Conservation (phyloP, 1,140 invertebrate genomes). For the Rhizoglyphus robini region DNA sequence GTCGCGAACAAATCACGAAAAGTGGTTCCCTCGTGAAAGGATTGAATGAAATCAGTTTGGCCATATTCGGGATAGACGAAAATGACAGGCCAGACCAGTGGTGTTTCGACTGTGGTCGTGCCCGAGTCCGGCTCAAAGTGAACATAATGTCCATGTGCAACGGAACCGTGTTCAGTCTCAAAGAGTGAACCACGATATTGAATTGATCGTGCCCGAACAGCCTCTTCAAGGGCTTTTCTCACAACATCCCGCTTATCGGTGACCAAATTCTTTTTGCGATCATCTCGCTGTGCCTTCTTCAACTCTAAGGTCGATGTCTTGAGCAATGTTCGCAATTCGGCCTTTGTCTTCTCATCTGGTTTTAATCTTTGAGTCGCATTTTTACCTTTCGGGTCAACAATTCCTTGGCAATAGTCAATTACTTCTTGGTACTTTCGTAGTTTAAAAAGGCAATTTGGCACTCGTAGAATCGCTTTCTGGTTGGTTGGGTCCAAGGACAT, state of each 20-base stretch:
- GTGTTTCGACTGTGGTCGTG: conserved; percentile 28
- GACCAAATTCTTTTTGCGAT: conserved; percentile 42
- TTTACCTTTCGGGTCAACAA: background rate
- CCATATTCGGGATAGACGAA: conserved; percentile 67
- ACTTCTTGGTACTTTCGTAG: conserved; percentile 55
- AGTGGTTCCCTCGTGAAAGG: conserved; percentile 54
- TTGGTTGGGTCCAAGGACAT: conserved; percentile 61
- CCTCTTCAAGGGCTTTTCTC: conserved; percentile 34
- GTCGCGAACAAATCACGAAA: conserved; percentile 55
- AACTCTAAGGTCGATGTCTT: conserved; percentile 43
- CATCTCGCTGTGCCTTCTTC: conserved; percentile 45
- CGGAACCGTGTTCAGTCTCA: conserved; percentile 46
- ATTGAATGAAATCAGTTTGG: conserved; percentile 54
- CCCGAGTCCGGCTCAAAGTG: conserved; percentile 36
- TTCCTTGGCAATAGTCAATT: conserved; percentile 51
- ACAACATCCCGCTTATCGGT: conserved; percentile 42
- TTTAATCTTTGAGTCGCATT: background rate
- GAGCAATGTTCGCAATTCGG: conserved; percentile 37
- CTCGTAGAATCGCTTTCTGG: conserved; percentile 56
- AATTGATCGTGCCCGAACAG: conserved; percentile 36
- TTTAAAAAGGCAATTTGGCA: conserved; percentile 52
- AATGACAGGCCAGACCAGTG: conserved; percentile 65
- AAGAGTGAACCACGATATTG: conserved; percentile 39
- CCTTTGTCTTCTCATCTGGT: background rate
- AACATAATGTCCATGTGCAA: conserved; percentile 40